Evolutionary conservation across 2,113 vertebrate genomes (phyloP).

Genomic region (Ciconia stormi): DNA sequence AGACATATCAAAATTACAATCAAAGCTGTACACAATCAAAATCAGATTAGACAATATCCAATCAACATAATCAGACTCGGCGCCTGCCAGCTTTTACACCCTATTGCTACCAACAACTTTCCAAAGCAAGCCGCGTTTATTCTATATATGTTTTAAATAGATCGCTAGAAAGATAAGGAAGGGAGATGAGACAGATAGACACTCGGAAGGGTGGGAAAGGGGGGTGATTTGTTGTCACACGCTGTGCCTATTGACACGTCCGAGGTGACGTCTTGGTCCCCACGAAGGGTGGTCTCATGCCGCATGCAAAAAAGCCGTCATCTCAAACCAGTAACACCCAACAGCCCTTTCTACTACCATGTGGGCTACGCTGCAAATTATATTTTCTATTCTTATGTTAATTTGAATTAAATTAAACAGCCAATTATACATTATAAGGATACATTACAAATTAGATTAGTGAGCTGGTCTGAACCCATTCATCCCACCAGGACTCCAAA

Average conservation of each 20-base stretch:
- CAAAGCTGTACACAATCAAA: slow-evolving; percentile 59
- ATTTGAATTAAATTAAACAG: slow-evolving; percentile 50
- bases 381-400: slow-evolving; percentile 51
- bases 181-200: not conserved
- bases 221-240: not conserved
- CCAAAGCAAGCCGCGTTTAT: not conserved
- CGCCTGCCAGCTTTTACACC: not conserved
- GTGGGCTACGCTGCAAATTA: not conserved
- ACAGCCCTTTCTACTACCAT: not conserved
- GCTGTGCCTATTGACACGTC: accelerated
- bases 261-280: accelerated
- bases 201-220: not conserved
- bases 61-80: slow-evolving; percentile 19
- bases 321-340: not conserved
- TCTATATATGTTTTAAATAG: not conserved
- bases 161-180: not conserved
- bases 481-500: slow-evolving; percentile 4
- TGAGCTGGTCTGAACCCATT: not conserved
- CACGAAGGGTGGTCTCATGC: accelerated
- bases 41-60: slow-evolving; percentile 69
- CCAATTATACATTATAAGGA: slow-evolving; percentile 27
- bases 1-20: slow-evolving; percentile 52
- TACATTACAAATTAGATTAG: slow-evolving; percentile 61
- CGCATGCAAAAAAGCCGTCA: accelerated
- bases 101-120: not conserved